These are phyloP conservation scores for Meloidogyne chitwoodi DNA, from an alignment of 1,140 invertebrate species.

Conservation along the genomic window DNA sequence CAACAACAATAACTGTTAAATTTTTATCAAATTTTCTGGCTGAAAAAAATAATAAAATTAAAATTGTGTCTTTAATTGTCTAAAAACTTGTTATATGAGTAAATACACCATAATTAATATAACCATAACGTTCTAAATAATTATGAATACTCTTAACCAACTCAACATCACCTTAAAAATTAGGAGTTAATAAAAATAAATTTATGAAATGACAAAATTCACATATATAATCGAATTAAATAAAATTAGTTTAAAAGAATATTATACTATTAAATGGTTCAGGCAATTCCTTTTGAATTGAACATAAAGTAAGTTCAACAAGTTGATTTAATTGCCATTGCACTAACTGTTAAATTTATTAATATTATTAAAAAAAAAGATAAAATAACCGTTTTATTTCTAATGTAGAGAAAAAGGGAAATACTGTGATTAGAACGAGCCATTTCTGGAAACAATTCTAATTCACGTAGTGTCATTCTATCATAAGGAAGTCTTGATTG, in stretches of 20 bases:
- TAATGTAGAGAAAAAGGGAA: conserved; percentile 52
- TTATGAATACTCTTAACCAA: conserved; percentile 80
- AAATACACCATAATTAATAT: conserved; percentile 96
- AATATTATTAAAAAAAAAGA: conserved; percentile 6
- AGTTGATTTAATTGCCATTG: conserved; percentile 94
- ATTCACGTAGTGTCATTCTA: conserved; percentile 50
- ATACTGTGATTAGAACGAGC: conserved; percentile 15
- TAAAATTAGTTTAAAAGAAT: conserved; percentile 9
- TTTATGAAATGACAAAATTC: too few species aligned
- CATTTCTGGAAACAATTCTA: conserved; percentile 53
- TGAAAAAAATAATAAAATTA: neutral
- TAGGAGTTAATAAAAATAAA: neutral
- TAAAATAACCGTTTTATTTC: conserved; percentile 60
- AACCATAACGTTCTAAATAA: conserved; percentile 89
- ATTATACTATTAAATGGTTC: conserved; percentile 77
- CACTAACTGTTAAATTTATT: conserved; percentile 69
- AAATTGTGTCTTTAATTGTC: neutral
- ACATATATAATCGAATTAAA: too few species aligned
- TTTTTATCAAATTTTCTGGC: conserved; percentile 13
- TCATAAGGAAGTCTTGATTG: conserved; percentile 46
- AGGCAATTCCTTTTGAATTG: conserved; percentile 42
- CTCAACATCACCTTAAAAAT: conserved; percentile 68
- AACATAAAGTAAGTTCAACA: conserved; percentile 72
- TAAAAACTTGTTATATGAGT: conserved; percentile 11
- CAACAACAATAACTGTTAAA: conserved; percentile 60